Evolutionary conservation across 2,113 vertebrate species (phyloP), one percentile per base, ranked within the genome.

Genomic region (Varanus salvator): DNA sequence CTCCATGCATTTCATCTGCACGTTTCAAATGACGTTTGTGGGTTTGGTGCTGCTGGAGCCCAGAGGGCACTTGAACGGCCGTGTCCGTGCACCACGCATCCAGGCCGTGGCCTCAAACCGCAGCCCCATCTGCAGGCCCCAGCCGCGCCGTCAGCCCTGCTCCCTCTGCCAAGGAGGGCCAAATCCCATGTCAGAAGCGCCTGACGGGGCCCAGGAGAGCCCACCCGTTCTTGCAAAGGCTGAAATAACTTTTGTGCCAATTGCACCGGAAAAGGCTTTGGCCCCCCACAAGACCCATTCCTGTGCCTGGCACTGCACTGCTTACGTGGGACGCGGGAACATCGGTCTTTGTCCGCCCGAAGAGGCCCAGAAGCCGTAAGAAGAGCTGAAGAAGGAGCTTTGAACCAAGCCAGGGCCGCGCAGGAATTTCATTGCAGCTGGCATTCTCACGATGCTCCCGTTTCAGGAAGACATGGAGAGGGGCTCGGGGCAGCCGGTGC

Each of bases 221-320:
- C 88, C 78, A 44, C 66, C 3, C 52, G 54, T 87, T 23, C 48
- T 87, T 74, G 72, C 69, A 78, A 25, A 87, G 78, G 57, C 57
- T 29, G 85, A 52, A 90, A 90, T 76, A 86, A 82, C 68, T 68
- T 87, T 52, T 29, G 54, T 52, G 57, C 85, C 85, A 68, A 76
- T 74, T 85, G 71, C 31, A 19, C 21, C 50, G 80, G 38, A 52
- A 84, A 76, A 66, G 69, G n/a, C 17, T 14, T 31, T 6, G 72
- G 57, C 1, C 11, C 82, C 81, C 88, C 54, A 12, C 0, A 77
- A 89, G 82, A 27, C 44, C 81, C 71, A 68, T 84, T 84, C 19
- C 48, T 34, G 57, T 68, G 54, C 8, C 44, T 14, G 34, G 17
- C 4, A 27, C 44, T 23, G 17, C 4, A 27, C 44, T 23, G 60